Evolutionary conservation across 2,888 invertebrate genomes (phyloP).

Genomic region (Podabrus alpinus): DNA sequence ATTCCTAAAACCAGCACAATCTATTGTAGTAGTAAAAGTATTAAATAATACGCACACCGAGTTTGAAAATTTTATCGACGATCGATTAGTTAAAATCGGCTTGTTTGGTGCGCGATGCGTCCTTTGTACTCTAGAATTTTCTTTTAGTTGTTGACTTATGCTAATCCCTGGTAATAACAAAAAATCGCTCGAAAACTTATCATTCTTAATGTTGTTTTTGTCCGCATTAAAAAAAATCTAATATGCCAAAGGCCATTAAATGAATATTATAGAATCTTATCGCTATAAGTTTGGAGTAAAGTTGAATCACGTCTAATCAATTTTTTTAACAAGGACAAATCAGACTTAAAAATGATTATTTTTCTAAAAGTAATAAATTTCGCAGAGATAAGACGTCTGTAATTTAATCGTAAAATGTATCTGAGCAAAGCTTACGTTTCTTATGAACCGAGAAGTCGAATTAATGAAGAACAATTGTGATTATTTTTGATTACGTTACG

Average conservation of each 20-base stretch:
- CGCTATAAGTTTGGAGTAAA: neutral
- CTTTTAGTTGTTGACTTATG: neutral
- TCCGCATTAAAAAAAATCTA: neutral
- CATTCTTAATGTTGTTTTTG: neutral
- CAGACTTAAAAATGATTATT: neutral
- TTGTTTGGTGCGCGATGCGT: neutral
- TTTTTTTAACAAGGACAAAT: neutral
- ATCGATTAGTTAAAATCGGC: neutral
- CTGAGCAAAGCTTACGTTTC: neutral
- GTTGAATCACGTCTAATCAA: neutral
- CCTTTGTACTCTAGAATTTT: neutral
- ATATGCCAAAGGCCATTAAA: neutral
- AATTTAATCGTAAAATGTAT: neutral
- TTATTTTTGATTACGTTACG: neutral
- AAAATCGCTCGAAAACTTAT: neutral
- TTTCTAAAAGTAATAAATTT: neutral
- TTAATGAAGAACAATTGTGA: too few species aligned
- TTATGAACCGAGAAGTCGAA: too few species aligned
- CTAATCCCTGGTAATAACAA: too few species aligned
- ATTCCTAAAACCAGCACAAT: neutral
- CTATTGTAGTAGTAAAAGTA: neutral
- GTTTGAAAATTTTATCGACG: neutral
- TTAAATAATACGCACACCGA: neutral
- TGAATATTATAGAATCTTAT: neutral
- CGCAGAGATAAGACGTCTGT: neutral